Evolutionary conservation across 2,113 vertebrate genomes (phyloP).

Genomic region (Gopherus evgoodei): DNA sequence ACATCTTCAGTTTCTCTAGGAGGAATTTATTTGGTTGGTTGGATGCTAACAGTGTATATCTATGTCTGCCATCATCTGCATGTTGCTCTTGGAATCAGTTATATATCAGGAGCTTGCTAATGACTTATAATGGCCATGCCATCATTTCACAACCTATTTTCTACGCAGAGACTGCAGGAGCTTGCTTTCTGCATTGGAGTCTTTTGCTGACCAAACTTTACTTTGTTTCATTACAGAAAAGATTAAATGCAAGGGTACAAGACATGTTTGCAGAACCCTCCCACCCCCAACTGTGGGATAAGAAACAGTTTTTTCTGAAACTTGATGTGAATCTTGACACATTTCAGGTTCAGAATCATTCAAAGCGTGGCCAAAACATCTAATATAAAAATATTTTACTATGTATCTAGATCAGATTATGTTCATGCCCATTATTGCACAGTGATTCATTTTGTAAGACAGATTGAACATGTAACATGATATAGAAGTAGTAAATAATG

Average conservation of each 20-base stretch:
- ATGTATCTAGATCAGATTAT: not conserved
- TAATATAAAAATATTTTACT: not conserved
- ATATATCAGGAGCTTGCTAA: not conserved
- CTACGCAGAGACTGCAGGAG: not conserved
- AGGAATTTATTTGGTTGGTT: not conserved
- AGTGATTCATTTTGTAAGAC: not conserved
- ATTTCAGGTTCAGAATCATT: not conserved
- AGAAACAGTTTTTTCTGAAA: constrained; percentile 1
- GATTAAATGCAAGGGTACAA: not conserved
- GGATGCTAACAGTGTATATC: not conserved
- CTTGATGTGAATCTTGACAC: not conserved
- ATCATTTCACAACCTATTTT: accelerated
- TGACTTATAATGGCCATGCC: not conserved
- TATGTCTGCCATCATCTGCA: not conserved
- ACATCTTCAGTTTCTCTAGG: not conserved
- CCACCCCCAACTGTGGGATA: not conserved
- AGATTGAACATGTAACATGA: not conserved
- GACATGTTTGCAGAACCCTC: not conserved
- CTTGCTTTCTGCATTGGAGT: not conserved
- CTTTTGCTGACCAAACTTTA: not conserved
- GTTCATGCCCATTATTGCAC: not conserved
- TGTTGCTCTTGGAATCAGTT: not conserved
- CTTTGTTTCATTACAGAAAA: not conserved
- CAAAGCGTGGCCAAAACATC: not conserved
- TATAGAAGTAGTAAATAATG: not conserved